Percentiles rank a stretch among this genome's conserved stretches.
phyloP scores from a whole-genome alignment of 2,113 vertebrate genomes.

The Misgurnus mizolepis region DNA sequence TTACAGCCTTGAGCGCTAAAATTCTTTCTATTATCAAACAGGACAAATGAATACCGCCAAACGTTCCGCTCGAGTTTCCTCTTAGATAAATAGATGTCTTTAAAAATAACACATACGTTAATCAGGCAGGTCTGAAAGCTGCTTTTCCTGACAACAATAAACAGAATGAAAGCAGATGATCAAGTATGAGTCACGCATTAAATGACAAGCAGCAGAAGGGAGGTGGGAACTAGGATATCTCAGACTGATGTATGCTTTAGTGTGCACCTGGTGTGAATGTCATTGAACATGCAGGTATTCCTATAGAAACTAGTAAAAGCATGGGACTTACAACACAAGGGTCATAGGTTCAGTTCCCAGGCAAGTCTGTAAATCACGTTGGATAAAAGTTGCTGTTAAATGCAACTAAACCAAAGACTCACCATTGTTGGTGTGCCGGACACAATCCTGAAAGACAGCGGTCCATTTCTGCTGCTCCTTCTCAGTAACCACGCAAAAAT shows the following conservation, averaged over 20 bases:
- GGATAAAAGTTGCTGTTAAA: background rate
- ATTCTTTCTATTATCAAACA: constrained; percentile 47
- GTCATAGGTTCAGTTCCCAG: too few species aligned
- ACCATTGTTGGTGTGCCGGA: constrained; percentile 91
- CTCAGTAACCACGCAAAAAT: constrained; percentile 84
- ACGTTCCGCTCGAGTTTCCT: constrained; percentile 34
- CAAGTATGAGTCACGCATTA: background rate
- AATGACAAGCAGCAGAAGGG: background rate
- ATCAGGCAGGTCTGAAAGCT: constrained; percentile 9
- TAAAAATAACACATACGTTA: constrained; percentile 21
- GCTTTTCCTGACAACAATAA: background rate
- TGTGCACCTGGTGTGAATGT: too few species aligned
- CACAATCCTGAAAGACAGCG: constrained; percentile 90
- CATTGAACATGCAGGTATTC: too few species aligned
- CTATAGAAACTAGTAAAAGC: too few species aligned
- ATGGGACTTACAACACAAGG: too few species aligned
- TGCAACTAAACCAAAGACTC: constrained; percentile 54
- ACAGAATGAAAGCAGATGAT: background rate
- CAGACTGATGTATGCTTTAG: too few species aligned
- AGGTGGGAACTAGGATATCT: too few species aligned
- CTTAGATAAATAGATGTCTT: constrained; percentile 19
- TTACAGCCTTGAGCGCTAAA: constrained; percentile 41
- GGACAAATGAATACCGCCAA: constrained; percentile 21
- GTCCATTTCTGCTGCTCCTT: constrained; percentile 91
- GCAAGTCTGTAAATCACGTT: too few species aligned